phyloP scores from a whole-genome alignment of 64 coral and sea anemone genomes.

The Stichodactyla helianthus region DNA sequence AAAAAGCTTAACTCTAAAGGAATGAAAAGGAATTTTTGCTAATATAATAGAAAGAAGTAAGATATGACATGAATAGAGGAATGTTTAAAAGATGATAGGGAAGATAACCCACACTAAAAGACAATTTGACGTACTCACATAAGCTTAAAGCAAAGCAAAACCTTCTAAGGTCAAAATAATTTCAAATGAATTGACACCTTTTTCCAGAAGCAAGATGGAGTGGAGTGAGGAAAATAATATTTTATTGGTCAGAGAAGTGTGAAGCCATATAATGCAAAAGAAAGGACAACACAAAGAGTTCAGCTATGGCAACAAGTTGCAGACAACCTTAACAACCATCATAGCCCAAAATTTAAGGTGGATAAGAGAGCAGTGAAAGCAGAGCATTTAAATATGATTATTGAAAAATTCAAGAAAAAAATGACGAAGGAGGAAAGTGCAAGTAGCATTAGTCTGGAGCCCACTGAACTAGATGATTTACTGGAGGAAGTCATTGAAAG shows the following conservation, averaged over 20 bases:
- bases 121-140: neutral
- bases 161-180: neutral
- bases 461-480: constrained; percentile 21
- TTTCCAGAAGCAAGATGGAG: constrained; percentile 45
- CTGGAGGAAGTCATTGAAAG: constrained; percentile 38
- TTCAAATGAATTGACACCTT: neutral
- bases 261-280: constrained; percentile 37
- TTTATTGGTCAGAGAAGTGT: constrained; percentile 22
- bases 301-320: constrained; percentile 38
- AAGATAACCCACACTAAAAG: neutral
- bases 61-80: neutral
- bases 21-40: too few relatives aligned
- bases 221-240: constrained; percentile 47
- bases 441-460: constrained; percentile 34
- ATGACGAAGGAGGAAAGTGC: constrained; percentile 29
- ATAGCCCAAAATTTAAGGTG: constrained; percentile 29
- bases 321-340: constrained; percentile 33
- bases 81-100: neutral
- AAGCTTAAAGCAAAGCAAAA: neutral
- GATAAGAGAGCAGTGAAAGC: constrained; percentile 43
- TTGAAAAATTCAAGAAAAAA: constrained; percentile 49
- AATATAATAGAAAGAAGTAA: too few relatives aligned
- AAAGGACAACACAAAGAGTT: constrained; percentile 36
- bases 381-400: neutral
- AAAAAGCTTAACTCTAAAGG: too few relatives aligned